Conservation (phyloP, 2,797 vertebrate genomes). For the Chiloscyllium punctatum region DNA sequence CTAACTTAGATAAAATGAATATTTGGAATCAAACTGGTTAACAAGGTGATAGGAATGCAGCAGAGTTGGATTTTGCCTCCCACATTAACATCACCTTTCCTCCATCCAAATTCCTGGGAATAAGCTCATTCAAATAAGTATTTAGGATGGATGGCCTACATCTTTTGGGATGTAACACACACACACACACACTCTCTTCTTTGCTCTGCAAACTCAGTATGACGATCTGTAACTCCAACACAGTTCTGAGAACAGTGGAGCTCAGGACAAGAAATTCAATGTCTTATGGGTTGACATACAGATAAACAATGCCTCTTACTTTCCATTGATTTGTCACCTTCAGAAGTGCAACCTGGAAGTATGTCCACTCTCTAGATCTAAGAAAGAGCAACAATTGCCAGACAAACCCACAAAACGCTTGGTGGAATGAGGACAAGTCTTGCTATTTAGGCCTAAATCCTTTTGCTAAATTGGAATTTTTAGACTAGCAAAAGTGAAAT, state of each 20-base stretch:
- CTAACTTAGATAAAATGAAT: neutral
- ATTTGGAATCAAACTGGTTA: neutral
- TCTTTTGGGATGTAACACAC: too few species aligned
- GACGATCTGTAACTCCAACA: neutral
- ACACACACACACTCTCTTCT: too few species aligned
- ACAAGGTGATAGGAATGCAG: neutral
- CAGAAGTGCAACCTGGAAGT: neutral
- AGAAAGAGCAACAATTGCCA: neutral
- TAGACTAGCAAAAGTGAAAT: neutral
- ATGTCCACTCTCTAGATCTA: neutral
- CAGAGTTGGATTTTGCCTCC: neutral
- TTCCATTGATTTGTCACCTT: neutral
- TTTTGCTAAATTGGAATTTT: neutral
- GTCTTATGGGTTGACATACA: neutral
- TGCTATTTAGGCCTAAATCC: neutral
- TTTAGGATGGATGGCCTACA: neutral
- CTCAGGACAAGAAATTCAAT: neutral
- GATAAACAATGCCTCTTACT: neutral
- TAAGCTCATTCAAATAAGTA: neutral
- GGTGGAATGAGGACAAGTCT: neutral
- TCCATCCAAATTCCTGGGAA: neutral
- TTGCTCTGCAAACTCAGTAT: neutral
- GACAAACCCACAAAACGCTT: neutral
- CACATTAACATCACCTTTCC: neutral
- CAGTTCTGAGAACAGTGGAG: neutral